Percentiles rank a stretch among this genome's conserved stretches.
phyloP scores from a whole-genome alignment of 2,888 invertebrate genomes.

The Agrotis ipsilon region DNA sequence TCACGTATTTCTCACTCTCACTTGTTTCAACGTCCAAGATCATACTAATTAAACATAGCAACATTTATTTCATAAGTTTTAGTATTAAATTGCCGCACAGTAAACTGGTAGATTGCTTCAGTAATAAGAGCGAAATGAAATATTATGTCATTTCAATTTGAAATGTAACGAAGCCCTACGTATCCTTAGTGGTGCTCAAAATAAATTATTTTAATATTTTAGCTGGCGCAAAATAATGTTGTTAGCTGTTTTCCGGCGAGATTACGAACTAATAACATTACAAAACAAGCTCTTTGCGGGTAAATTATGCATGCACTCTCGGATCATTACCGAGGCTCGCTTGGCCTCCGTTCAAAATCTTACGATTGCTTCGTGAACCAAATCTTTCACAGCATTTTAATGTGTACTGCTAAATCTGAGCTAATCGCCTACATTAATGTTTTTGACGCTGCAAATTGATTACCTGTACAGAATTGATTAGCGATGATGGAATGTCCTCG shows the following conservation, averaged over 20 bases:
- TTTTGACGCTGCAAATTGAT: constrained; percentile 9
- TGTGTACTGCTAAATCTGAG: constrained; percentile 54
- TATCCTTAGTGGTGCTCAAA: constrained; percentile 77
- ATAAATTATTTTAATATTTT: constrained; percentile 90
- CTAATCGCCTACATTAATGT: constrained; percentile 32
- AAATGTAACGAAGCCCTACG: constrained; percentile 70
- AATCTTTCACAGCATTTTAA: constrained; percentile 68
- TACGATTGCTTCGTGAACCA: constrained; percentile 77
- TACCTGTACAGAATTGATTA: constrained; percentile 7
- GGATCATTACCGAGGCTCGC: constrained; percentile 88
- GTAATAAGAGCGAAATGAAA: constrained; percentile 66
- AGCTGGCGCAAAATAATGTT: constrained; percentile 86
- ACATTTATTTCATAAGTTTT: constrained; percentile 15
- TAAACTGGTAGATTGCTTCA: constrained; percentile 56
- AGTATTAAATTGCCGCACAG: constrained; percentile 51
- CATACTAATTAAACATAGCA: not conserved
- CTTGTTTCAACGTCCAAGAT: not conserved
- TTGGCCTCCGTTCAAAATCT: constrained; percentile 84
- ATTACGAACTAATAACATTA: constrained; percentile 91
- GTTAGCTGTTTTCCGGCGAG: constrained; percentile 88
- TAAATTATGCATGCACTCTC: constrained; percentile 91
- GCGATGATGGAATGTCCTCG: too few species aligned
- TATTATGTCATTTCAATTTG: constrained; percentile 68
- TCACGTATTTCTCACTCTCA: constrained; percentile 8
- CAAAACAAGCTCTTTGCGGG: constrained; percentile 89